Percentiles rank a stretch among this genome's conserved stretches.
Evolutionary conservation across 1,140 invertebrate genomes (phyloP).

Genomic region (Ceratosolen solmsi): DNA sequence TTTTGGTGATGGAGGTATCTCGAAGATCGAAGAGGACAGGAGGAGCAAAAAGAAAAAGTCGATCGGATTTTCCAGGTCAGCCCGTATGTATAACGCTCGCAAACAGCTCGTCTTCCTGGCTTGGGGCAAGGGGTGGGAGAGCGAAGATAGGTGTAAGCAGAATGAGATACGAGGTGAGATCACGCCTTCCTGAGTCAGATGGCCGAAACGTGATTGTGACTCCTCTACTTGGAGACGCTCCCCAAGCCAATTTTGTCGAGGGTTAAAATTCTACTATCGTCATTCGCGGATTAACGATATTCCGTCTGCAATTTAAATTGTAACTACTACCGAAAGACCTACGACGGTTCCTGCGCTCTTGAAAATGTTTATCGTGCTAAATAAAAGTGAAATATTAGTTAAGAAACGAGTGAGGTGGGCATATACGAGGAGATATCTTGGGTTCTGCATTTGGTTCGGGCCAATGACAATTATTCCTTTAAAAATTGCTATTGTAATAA

Average conservation of each 20-base stretch:
- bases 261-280: conserved; percentile 29
- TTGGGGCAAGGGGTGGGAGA: neutral
- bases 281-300: conserved; percentile 41
- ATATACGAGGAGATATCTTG: neutral
- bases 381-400: neutral
- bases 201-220: conserved; percentile 45
- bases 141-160: conserved; percentile 32
- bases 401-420: neutral
- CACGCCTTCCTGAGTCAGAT: conserved; percentile 42
- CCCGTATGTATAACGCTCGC: neutral
- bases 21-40: neutral
- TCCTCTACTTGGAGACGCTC: conserved; percentile 20
- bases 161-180: conserved; percentile 48
- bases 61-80: conserved; percentile 26
- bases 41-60: conserved; percentile 7
- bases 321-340: neutral
- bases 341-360: neutral
- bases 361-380: neutral
- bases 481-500: no score
- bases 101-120: neutral
- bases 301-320: neutral
- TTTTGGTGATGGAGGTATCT: neutral
- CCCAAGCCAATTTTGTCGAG: conserved; percentile 30
- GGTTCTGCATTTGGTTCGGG: no score
- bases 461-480: no score